Evolutionary conservation across 1,140 invertebrate species (phyloP).

Genomic region (Drosophila miranda): DNA sequence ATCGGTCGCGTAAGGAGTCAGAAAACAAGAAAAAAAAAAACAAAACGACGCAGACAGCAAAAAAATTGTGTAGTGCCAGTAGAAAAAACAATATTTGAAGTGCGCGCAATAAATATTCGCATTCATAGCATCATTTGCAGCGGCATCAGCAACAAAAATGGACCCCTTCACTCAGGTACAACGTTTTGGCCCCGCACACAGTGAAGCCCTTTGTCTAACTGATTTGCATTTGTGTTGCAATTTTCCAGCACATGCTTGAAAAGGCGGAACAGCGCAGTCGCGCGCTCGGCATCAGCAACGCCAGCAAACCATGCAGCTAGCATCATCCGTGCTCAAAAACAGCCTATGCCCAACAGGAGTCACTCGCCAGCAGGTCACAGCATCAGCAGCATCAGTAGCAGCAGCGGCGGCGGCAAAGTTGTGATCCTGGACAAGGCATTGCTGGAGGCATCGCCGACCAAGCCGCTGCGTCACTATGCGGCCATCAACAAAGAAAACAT

Average conservation of each 20-base stretch:
- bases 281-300: slow-evolving; percentile 73
- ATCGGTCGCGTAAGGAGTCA: slow-evolving; percentile 37
- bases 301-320: slow-evolving; percentile 52
- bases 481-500: slow-evolving; percentile 81
- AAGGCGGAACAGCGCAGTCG: slow-evolving; percentile 81
- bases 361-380: slow-evolving; percentile 14
- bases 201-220: slow-evolving; percentile 45
- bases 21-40: slow-evolving; percentile 25
- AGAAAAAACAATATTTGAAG: slow-evolving; percentile 37
- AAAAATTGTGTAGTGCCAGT: slow-evolving; percentile 35
- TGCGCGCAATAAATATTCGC: slow-evolving; percentile 45
- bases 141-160: slow-evolving; percentile 54
- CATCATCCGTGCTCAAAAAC: not conserved
- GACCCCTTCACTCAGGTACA: slow-evolving; percentile 81
- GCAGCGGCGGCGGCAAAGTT: slow-evolving; percentile 46
- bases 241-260: slow-evolving; percentile 77
- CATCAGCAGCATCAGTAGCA: slow-evolving; percentile 5
- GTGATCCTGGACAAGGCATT: slow-evolving; percentile 60
- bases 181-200: slow-evolving; percentile 27
- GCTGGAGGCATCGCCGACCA: slow-evolving; percentile 59
- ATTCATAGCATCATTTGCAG: slow-evolving; percentile 25
- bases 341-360: slow-evolving; percentile 18
- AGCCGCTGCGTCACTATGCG: slow-evolving; percentile 73
- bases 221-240: slow-evolving; percentile 24
- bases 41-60: not conserved